Base-by-base conservation (phyloP, 2,888 invertebrate species). In the Microplitis deprimator region DNA sequence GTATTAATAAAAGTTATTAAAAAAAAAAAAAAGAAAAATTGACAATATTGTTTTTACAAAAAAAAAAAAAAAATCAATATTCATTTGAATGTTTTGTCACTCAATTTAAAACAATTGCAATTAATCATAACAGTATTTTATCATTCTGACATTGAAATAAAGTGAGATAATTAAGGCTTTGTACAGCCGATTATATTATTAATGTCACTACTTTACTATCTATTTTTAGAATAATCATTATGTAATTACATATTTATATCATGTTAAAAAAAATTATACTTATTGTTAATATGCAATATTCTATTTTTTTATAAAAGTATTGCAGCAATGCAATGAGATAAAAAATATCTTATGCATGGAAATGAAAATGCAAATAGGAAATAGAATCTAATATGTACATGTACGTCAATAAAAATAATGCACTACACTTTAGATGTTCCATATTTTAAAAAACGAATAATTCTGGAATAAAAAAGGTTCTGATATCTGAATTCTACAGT, bases 1-100 rank as follows among this genome's bases (percentile, higher is more conserved):
- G 29, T 29, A 29, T 29, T 29, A 4, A 4, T 4, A 29, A 20
- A 20, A 29, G 4, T 29, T 29, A 29, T 29, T 29, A 4, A 29
- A 4, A 4, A 29, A 29, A 20, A 20, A 29, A 29, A 29, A 4
- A 29, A 29, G 29, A 29, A 20, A 1, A 20, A 29, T 29, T 29
- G 29, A 3, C 29, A 29, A 29, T 2, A 20, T 20, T 20, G n/a
- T 29, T 29, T 29, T 4, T 29, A 29, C 29, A n/a, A 38, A 67
- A 20, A 17, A 38, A 67, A 67, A 67, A 38, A 67, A 67, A 67
- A 20, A 29, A 67, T 13, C 6, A 62, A 62, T 16, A 62, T 62
- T 62, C 1, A 62, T 67, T 38, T 38, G 20, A 67, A 67, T 67
- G 20, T 67, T 39, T 38, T 39, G 5, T 29, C 6, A 67, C 1